These are phyloP conservation scores for Caenorhabditis brenneri DNA, from an alignment of 1,140 invertebrate genomes.

Conservation along the genomic window DNA sequence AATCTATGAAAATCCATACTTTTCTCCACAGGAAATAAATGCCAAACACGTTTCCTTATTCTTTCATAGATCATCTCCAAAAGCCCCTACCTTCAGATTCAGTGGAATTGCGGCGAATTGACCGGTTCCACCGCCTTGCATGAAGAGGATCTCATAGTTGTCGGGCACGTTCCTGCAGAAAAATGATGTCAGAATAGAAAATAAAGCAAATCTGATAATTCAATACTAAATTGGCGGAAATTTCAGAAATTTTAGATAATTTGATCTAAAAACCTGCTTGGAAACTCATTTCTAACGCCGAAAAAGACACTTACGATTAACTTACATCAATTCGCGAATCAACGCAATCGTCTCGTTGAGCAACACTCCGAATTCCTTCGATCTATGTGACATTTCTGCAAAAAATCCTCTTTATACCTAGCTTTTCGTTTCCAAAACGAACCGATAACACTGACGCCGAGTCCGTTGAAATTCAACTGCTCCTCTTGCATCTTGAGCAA, in stretches of 20 bases:
- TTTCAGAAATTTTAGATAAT: too few relatives aligned
- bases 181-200: too few relatives aligned
- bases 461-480: conserved; percentile 80
- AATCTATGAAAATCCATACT: too few relatives aligned
- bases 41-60: too few relatives aligned
- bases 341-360: conserved; percentile 80
- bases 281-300: too few relatives aligned
- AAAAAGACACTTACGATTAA: too few relatives aligned
- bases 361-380: conserved; percentile 82
- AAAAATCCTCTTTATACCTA: not conserved
- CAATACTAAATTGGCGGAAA: too few relatives aligned
- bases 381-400: conserved; percentile 88
- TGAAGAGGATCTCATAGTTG: conserved; percentile 90
- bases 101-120: conserved; percentile 89
- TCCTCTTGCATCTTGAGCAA: conserved; percentile 83
- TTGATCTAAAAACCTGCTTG: too few relatives aligned
- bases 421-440: conserved; percentile 56
- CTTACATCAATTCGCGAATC: conserved; percentile 80
- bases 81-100: conserved; percentile 82
- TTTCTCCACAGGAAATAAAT: too few relatives aligned
- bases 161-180: conserved; percentile 83
- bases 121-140: conserved; percentile 92
- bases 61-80: too few relatives aligned
- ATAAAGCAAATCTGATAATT: too few relatives aligned
- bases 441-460: conserved; percentile 85